Percentiles rank a stretch among this genome's conserved stretches.
Conservation (phyloP, 2,797 vertebrate genomes). For the Thunnus albacares region DNA sequence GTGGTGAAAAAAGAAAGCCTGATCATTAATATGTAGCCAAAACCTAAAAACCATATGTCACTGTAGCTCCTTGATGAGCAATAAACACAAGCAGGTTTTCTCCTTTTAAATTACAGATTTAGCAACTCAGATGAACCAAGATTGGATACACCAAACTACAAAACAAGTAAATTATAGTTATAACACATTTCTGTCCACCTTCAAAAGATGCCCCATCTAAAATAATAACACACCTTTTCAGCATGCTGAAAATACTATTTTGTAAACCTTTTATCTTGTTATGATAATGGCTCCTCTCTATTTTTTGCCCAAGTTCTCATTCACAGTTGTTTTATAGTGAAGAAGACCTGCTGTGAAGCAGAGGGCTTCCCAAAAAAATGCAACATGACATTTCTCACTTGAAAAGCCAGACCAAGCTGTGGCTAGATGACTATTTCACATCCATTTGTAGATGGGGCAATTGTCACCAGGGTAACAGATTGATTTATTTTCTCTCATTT, state of each 20-base stretch:
- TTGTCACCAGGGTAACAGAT: conserved; percentile 92
- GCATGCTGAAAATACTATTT: neutral
- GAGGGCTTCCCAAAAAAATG: conserved; percentile 85
- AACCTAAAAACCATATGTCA: neutral
- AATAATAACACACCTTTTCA: conserved; percentile 9
- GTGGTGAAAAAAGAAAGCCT: neutral
- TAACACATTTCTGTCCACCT: neutral
- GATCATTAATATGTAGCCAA: no score
- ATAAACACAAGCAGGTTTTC: neutral
- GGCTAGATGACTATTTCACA: conserved; percentile 83
- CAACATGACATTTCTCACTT: conserved; percentile 87
- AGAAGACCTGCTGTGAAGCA: conserved; percentile 88
- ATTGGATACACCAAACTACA: neutral
- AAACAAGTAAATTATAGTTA: neutral
- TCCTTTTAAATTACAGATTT: neutral
- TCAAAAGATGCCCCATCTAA: conserved; percentile 24
- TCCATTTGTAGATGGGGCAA: conserved; percentile 83
- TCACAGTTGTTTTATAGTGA: conserved; percentile 82
- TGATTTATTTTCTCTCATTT: conserved; percentile 65
- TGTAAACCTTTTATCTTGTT: conserved; percentile 18
- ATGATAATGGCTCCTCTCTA: conserved; percentile 3
- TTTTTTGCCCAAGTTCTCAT: conserved; percentile 37
- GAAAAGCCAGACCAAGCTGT: conserved; percentile 81
- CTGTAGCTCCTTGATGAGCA: neutral
- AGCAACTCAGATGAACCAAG: neutral